Conservation (phyloP, 2,797 vertebrate species). For the Spheniscus humboldti region DNA sequence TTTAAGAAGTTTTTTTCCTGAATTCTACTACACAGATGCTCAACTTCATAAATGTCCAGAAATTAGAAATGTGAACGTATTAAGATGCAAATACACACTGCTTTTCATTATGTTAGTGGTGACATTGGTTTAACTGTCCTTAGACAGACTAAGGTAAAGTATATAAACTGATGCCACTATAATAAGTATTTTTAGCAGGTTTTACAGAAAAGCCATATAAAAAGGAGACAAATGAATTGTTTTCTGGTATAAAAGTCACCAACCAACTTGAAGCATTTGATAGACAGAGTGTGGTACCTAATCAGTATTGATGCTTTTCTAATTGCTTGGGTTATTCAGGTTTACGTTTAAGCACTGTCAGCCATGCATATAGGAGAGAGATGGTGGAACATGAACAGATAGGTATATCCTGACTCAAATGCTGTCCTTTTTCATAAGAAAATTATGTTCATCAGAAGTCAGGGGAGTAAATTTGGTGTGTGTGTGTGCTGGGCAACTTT, state of each 20-base stretch:
- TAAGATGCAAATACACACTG: background rate
- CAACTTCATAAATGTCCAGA: background rate
- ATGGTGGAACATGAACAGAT: background rate
- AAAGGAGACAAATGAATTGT: background rate
- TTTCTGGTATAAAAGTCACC: background rate
- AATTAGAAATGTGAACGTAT: background rate
- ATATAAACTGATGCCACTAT: background rate
- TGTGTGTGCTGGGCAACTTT: background rate
- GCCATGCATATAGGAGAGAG: background rate
- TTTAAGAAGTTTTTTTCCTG: background rate
- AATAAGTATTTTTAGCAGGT: background rate
- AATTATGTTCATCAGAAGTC: background rate
- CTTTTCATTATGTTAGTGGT: background rate
- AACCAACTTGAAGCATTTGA: background rate
- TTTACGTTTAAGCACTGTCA: background rate
- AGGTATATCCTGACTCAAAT: background rate
- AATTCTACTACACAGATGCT: background rate
- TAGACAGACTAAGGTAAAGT: background rate
- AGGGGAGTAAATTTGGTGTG: background rate
- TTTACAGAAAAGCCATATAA: background rate
- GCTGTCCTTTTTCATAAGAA: background rate
- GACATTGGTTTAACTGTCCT: background rate
- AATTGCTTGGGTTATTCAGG: background rate
- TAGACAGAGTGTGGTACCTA: background rate
- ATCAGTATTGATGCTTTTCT: background rate